These are phyloP conservation scores for Temnothorax rugatulus DNA, from an alignment of 2,888 invertebrate species.

Conservation along the genomic window DNA sequence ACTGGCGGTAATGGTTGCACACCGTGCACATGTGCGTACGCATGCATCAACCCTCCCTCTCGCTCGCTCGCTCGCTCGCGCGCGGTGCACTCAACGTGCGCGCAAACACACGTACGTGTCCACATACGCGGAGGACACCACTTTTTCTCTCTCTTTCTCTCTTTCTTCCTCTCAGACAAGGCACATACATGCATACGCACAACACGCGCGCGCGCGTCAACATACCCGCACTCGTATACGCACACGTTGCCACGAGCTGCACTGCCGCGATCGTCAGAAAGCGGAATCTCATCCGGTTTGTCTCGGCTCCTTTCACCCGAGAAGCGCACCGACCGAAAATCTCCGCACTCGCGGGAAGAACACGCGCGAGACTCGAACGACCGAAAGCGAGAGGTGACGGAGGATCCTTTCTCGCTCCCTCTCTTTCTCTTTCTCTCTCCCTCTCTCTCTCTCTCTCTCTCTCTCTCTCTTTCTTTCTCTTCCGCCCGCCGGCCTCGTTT, in stretches of 20 bases:
- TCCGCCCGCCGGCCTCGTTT: constrained; percentile 16
- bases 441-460: background rate
- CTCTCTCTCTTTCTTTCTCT: background rate
- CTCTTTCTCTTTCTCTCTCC: constrained; percentile 3
- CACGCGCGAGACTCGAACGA: constrained; percentile 8
- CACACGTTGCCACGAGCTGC: constrained; percentile 20
- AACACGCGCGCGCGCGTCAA: too few relatives aligned
- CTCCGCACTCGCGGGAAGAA: constrained; percentile 4
- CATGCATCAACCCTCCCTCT: constrained; percentile 47
- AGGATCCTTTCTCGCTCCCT: constrained; percentile 5
- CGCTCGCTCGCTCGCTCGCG: constrained; percentile 46
- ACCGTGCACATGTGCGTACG: constrained; percentile 42
- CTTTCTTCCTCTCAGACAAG: background rate
- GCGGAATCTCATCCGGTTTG: background rate
- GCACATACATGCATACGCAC: background rate
- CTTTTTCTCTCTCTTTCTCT: constrained; percentile 22
- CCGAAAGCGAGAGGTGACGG: background rate
- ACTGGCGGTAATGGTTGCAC: constrained; percentile 52
- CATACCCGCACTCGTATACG: background rate
- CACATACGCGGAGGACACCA: constrained; percentile 5
- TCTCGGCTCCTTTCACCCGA: background rate
- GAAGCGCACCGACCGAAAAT: background rate
- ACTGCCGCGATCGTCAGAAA: constrained; percentile 24
- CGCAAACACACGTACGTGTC: constrained; percentile 16
- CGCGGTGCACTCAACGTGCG: constrained; percentile 37